These are phyloP conservation scores for Oligia strigilis DNA, from an alignment of 2,888 invertebrate genomes.

Conservation along the genomic window DNA sequence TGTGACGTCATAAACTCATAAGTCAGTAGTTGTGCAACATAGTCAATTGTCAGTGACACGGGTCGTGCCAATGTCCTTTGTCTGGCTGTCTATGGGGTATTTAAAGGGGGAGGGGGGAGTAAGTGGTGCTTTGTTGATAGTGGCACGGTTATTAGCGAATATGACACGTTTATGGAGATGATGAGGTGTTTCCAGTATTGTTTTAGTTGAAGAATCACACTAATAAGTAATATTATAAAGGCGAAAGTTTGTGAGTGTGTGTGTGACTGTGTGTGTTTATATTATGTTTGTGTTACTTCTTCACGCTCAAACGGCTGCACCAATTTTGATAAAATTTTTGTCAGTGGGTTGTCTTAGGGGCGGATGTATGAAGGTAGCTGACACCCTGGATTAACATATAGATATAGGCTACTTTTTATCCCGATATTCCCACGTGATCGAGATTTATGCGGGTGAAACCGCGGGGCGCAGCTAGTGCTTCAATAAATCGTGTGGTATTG, in stretches of 20 bases:
- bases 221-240: too few relatives aligned
- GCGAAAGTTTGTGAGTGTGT: too few relatives aligned
- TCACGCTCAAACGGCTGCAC: too few relatives aligned
- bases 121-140: constrained; percentile 15
- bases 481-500: not conserved
- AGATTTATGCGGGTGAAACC: too few relatives aligned
- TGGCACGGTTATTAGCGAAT: constrained; percentile 8
- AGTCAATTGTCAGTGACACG: constrained; percentile 22
- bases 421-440: too few relatives aligned
- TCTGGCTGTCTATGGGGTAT: constrained; percentile 13
- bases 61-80: constrained; percentile 50
- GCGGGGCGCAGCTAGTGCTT: not conserved
- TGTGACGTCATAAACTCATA: constrained; percentile 18
- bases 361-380: too few relatives aligned
- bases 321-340: too few relatives aligned
- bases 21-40: constrained; percentile 45
- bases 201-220: not conserved
- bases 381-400: too few relatives aligned
- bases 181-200: not conserved
- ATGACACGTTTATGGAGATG: constrained; percentile 3
- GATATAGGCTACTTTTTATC: too few relatives aligned
- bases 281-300: too few relatives aligned
- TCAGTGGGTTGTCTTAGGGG: too few relatives aligned
- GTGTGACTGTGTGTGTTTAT: too few relatives aligned
- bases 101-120: not conserved